phyloP scores from a whole-genome alignment of 2,113 vertebrate genomes.

The Oreochromis tanganicae region DNA sequence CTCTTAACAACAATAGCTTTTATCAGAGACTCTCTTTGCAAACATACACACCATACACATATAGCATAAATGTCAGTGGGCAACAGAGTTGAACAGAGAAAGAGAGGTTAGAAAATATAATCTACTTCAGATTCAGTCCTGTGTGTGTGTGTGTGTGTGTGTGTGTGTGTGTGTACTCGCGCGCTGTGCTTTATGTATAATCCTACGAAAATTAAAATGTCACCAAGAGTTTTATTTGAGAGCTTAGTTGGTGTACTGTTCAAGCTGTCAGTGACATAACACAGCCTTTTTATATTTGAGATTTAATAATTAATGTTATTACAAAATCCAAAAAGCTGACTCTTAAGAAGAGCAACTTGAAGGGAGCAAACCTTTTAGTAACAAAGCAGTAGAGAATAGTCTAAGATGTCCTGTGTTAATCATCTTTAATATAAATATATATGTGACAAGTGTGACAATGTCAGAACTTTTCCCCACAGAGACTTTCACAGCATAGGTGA shows the following conservation, averaged over 20 bases:
- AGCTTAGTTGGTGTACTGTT: background rate
- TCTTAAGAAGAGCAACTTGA: background rate
- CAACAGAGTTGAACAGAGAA: background rate
- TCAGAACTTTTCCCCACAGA: background rate
- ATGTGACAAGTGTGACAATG: background rate
- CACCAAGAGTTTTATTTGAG: constrained; percentile 3
- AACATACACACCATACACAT: background rate
- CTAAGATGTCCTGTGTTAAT: background rate
- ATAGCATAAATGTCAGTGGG: background rate
- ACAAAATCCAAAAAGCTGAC: background rate
- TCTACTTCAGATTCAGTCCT: background rate
- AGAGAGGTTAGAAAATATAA: background rate
- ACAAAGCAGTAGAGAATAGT: background rate
- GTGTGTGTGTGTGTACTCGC: rapidly evolving
- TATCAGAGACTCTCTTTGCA: background rate
- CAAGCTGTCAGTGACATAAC: background rate
- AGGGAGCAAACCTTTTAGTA: background rate
- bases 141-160: background rate
- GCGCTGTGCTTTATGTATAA: background rate
- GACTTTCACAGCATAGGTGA: background rate
- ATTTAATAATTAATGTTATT: background rate
- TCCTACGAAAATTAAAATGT: constrained; percentile 29
- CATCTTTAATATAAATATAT: background rate
- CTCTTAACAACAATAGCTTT: background rate
- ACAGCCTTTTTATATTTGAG: background rate